These are phyloP conservation scores for Cheilosia soror DNA, from an alignment of 2,888 invertebrate genomes.

Conservation along the genomic window DNA sequence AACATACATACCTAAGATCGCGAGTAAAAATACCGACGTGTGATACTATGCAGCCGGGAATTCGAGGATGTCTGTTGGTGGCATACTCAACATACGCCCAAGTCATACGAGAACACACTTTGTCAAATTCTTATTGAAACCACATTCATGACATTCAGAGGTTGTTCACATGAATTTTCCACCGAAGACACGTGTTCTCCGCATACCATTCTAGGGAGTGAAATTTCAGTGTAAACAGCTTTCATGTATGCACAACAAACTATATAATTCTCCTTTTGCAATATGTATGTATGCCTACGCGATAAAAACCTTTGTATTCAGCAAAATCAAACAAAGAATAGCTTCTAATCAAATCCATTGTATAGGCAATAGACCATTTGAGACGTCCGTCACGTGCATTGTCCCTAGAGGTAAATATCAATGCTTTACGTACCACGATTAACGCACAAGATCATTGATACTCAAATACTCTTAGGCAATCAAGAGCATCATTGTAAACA, in stretches of 20 bases:
- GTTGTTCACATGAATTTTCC: too few species aligned
- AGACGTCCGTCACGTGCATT: slow-evolving; percentile 1
- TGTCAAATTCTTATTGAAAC: too few species aligned
- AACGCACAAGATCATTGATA: not conserved
- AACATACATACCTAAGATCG: too few species aligned
- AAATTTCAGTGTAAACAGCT: too few species aligned
- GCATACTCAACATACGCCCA: not conserved
- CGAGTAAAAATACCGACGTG: not conserved
- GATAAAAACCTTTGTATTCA: too few species aligned
- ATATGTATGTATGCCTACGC: too few species aligned
- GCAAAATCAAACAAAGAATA: too few species aligned
- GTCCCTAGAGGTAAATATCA: not conserved
- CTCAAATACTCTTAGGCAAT: not conserved
- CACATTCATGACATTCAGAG: too few species aligned
- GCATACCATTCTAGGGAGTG: too few species aligned
- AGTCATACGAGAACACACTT: not conserved
- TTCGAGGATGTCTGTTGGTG: not conserved
- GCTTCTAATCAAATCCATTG: not conserved
- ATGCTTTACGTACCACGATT: not conserved
- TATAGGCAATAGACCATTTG: not conserved
- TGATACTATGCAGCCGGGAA: not conserved
- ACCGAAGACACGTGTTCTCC: too few species aligned
- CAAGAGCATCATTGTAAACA: not conserved
- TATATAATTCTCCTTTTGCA: too few species aligned
- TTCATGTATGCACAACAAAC: too few species aligned